Evolutionary conservation across 1,140 invertebrate species (phyloP), one percentile per base, ranked within the genome.

Genomic region (Maniola jurtina): DNA sequence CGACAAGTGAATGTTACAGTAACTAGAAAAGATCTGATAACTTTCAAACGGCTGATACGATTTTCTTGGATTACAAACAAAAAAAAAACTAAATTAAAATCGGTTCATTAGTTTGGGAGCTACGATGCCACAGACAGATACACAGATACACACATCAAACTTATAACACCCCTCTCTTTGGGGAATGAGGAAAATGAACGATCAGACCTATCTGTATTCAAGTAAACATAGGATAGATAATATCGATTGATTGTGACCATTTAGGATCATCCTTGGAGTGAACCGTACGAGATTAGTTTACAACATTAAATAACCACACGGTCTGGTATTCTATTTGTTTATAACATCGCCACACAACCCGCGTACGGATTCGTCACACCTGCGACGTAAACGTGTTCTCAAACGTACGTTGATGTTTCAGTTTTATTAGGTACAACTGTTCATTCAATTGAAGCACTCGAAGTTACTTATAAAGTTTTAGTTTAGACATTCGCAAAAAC

Each of bases 301-400:
- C 55, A 61, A 67, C 54, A 61, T 64, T 47, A 52, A 60, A 63
- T 58, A 63, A 56, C 56, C 42, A 35, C 58, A 50, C 16, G 42
- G 57, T 76, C 64, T 74, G 50, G 60, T 58, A 62, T 62, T 62
- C 54, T 50, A 68, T 63, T 58, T 54, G 54, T 63, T 62, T 68
- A 62, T 62, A 62, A 63, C 54, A 68, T 34, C 60, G 45, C 54
- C 11, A 16, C 52, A 45, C 33, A 57, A 62, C 10, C 52, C 59
- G 45, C 59, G 61, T 70, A 70, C 55, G 72, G 58, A 72, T 79
- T 77, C 81, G 75, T 78, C 73, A 81, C 75, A 79, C 76, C 74
- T 78, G 77, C 64, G 66, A 61, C 8, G 35, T 64, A 34, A 69
- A 64, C 47, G 55, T 56, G 50, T 56, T 64, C 48, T 40, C 55